Percentiles rank a stretch among this genome's conserved stretches.
Evolutionary conservation across 1,140 invertebrate genomes (phyloP).

Genomic region (Hycleus cichorii): DNA sequence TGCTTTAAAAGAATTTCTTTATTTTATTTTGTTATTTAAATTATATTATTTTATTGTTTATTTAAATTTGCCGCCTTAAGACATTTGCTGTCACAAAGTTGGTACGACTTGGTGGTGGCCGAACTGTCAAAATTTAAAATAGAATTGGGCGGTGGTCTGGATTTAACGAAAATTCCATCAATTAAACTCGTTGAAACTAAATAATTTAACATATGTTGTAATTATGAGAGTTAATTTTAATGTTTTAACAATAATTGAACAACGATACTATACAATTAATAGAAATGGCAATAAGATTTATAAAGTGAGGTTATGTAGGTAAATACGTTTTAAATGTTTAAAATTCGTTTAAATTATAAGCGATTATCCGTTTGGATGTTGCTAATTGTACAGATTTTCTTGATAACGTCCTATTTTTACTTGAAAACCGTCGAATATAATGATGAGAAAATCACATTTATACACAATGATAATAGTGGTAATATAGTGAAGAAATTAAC

Average conservation of each 20-base stretch:
- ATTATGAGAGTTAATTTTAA: constrained; percentile 4
- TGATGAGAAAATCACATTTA: constrained; percentile 13
- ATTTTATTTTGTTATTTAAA: too few species aligned
- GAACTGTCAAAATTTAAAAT: too few species aligned
- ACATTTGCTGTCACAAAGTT: too few species aligned
- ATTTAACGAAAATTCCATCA: neutral
- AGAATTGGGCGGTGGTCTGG: constrained; percentile 8
- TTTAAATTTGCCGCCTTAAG: too few species aligned
- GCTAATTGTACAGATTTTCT: constrained; percentile 27
- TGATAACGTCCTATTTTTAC: constrained; percentile 32
- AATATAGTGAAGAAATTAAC: constrained; percentile 18
- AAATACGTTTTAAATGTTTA: constrained; percentile 24
- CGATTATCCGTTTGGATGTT: constrained; percentile 31
- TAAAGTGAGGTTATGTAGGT: constrained; percentile 11
- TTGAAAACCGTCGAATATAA: constrained; percentile 18
- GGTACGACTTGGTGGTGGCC: too few species aligned
- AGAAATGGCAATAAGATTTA: neutral
- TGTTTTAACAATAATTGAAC: too few species aligned
- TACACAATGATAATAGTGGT: constrained; percentile 4
- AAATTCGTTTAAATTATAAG: constrained; percentile 22
- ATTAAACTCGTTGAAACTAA: neutral
- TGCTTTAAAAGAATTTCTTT: too few species aligned
- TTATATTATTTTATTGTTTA: too few species aligned
- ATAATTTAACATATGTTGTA: neutral
- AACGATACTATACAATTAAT: neutral